Evolutionary conservation across 2,113 vertebrate species (phyloP).

Genomic region (Hemiscyllium ocellatum): DNA sequence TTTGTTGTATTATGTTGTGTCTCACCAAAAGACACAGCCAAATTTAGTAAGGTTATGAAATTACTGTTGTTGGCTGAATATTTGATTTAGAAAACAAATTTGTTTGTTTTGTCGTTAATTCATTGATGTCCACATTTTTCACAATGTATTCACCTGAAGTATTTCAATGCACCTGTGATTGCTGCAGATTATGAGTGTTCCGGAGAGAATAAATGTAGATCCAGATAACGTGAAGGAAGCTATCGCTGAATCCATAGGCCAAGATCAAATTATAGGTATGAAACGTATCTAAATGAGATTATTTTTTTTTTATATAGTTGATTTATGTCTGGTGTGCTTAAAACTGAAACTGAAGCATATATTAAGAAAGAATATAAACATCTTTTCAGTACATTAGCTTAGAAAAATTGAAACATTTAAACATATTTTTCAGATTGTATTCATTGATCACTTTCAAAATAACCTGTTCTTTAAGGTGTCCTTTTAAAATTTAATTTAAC

Average conservation of each 20-base stretch:
- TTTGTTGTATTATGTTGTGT: neutral
- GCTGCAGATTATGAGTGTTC: slow-evolving; percentile 61
- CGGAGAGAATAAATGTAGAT: slow-evolving; percentile 56
- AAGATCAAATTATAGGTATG: slow-evolving; percentile 75
- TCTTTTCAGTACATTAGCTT: neutral
- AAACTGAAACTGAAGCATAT: neutral
- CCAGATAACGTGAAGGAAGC: slow-evolving; percentile 60
- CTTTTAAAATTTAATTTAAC: slow-evolving; percentile 12
- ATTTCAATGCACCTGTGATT: neutral
- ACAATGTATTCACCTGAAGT: neutral
- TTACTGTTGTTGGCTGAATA: neutral
- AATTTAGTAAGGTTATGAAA: neutral
- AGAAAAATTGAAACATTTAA: neutral
- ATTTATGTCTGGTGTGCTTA: neutral
- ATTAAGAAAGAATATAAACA: neutral
- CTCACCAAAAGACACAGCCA: neutral
- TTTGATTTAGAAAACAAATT: neutral
- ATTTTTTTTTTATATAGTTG: neutral
- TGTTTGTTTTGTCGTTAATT: neutral
- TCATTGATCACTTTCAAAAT: slow-evolving; percentile 22
- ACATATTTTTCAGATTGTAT: neutral
- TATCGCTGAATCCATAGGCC: slow-evolving; percentile 60
- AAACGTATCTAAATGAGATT: slow-evolving; percentile 41
- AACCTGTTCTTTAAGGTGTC: neutral
- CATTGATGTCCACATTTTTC: neutral